Percentiles rank a stretch among this genome's conserved stretches.
Conservation (phyloP, 2,888 invertebrate genomes). For the Tenthredo livida region DNA sequence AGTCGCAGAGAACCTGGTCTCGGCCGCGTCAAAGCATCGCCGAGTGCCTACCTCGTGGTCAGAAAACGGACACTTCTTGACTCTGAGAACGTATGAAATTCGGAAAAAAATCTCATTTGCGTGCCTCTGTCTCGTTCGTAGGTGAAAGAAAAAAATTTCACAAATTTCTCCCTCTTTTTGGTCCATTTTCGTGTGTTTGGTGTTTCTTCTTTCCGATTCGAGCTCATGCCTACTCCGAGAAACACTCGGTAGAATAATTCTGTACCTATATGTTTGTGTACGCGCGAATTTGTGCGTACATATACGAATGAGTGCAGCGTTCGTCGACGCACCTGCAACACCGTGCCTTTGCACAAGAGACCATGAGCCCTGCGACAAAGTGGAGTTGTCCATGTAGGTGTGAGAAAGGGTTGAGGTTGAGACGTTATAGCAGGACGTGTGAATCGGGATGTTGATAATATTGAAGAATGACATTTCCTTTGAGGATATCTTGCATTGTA, state of each 20-base stretch:
- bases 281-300: background rate
- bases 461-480: background rate
- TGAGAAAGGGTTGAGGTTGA: background rate
- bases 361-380: background rate
- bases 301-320: background rate
- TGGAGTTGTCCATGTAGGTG: background rate
- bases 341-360: background rate
- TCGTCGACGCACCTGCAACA: background rate
- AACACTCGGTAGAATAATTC: constrained; percentile 10
- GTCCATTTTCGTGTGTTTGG: background rate
- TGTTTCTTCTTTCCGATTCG: background rate
- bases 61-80: background rate
- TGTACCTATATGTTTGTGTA: background rate
- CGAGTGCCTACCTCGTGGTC: background rate
- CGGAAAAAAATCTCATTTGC: background rate
- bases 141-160: no score
- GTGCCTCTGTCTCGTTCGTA: no score
- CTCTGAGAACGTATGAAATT: background rate
- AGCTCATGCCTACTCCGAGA: background rate
- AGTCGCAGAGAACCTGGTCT: background rate
- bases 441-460: background rate
- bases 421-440: background rate
- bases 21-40: background rate
- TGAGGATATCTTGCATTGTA: background rate
- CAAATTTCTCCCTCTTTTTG: background rate